These are phyloP conservation scores for Serinus canaria DNA, from an alignment of 2,113 vertebrate species.

Conservation along the genomic window DNA sequence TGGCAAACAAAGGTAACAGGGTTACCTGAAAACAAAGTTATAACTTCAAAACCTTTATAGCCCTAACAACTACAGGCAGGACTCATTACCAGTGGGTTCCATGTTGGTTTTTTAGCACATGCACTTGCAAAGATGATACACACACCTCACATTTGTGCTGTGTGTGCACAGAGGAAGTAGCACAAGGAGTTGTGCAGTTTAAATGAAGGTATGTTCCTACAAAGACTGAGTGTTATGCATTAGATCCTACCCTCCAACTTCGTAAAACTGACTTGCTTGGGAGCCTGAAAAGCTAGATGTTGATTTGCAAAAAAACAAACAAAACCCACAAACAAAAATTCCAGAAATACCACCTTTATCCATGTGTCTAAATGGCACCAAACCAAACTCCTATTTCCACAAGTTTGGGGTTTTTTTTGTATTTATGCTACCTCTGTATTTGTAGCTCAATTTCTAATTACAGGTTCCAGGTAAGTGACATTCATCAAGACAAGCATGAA, in stretches of 20 bases:
- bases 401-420: background rate
- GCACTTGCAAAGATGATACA: background rate
- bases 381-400: background rate
- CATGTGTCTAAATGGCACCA: background rate
- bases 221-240: background rate
- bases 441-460: background rate
- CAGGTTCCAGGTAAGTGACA: background rate
- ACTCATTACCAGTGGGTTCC: background rate
- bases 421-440: background rate
- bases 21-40: background rate
- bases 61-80: background rate
- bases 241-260: background rate
- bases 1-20: background rate
- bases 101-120: fast-evolving
- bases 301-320: background rate
- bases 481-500: background rate
- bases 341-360: too few species aligned
- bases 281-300: background rate
- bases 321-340: too few species aligned
- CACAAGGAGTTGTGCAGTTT: background rate
- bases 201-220: background rate
- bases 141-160: background rate
- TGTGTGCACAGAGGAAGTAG: background rate
- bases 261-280: background rate
- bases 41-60: background rate